Percentiles rank a stretch among this genome's conserved stretches.
Evolutionary conservation across 2,113 vertebrate genomes (phyloP).

Genomic region (Lethenteron camtschaticum): DNA sequence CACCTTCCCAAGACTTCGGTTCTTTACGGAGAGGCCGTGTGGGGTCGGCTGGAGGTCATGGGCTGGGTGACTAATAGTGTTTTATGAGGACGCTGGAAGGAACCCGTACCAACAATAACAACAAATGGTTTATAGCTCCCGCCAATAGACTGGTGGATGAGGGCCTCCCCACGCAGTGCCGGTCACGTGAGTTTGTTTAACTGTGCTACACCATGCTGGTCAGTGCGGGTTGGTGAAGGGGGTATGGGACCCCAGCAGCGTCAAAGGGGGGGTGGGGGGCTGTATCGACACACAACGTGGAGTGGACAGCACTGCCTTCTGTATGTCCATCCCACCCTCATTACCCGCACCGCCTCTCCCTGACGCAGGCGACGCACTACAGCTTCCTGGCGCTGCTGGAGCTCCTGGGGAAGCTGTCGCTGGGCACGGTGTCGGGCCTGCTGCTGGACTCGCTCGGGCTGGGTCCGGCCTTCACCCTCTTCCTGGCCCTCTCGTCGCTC

Average conservation of each 20-base stretch:
- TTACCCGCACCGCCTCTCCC: neutral
- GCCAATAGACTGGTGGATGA: no score
- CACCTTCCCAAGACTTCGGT: no score
- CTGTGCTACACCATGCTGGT: neutral
- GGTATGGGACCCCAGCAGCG: neutral
- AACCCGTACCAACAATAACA: no score
- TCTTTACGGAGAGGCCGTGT: no score
- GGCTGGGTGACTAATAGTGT: no score
- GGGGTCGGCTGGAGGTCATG: no score
- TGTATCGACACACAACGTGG: neutral
- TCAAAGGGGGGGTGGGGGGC: neutral
- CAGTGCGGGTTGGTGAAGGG: neutral
- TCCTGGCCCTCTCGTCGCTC: conserved; percentile 29
- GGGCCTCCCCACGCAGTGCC: no score
- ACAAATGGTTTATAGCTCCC: no score
- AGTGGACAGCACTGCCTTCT: neutral
- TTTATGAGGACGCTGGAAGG: no score
- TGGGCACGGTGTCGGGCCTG: conserved; percentile 32
- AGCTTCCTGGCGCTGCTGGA: conserved; percentile 55
- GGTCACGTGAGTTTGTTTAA: neutral
- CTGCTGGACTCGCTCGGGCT: conserved; percentile 38
- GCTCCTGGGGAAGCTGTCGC: conserved; percentile 45
- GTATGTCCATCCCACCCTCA: neutral
- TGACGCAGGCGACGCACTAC: conserved; percentile 40
- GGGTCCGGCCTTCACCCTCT: conserved; percentile 34